Base-by-base conservation (phyloP, 37 sponge, comb jelly and placozoan genomes). In the Petrosia ficiformis region DNA sequence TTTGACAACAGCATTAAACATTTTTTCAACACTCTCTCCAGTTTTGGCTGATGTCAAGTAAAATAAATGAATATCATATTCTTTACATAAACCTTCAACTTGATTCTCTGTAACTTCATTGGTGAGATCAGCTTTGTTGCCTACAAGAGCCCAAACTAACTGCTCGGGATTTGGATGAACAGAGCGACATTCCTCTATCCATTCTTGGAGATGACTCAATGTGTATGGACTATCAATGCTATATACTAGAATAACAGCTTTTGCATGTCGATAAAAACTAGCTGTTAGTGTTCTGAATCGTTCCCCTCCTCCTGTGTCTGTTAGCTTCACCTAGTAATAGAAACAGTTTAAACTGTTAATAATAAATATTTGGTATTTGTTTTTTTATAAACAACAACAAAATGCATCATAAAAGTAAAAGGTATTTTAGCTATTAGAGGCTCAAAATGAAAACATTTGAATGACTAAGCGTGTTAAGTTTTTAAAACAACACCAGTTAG, bases 221-320 rank as follows among this genome's bases (percentile, higher is more conserved):
- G 87, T 82, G 34, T 44, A 73, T 1, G 44, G 65, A 63, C 82
- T 84, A 24, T 91, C 92, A 24, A 91, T 77, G 34, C 83, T 75
- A 72, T 81, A 91, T 70, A 91, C 78, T 63, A 91, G 67, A 22
- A 91, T 79, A 59, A 83, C 92, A 59, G 76, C 87, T 10, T 57
- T 21, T n/a, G 87, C 83, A 58, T 86, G 41, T 16, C 92, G 79
- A 72, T 79, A 91, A 59, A 82, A 91, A 36, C 74, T 82, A 48
- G 80, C 73, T 5, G 92, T 91, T 11, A 91, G 60, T 2, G 92
- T 86, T 39, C 92, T 37, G 70, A 82, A 86, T 22, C 87, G 73
- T 69, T 91, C 92, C 21, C 79, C 79, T 19, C 92, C 87, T n/a
- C 87, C 92, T 25, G 92, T 91, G 66, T 91, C 92, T 39, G 78